Percentiles rank a stretch among this genome's conserved stretches.
These are phyloP conservation scores for Danaus plexippus DNA, from an alignment of 1,140 invertebrate genomes.

Conservation along the genomic window DNA sequence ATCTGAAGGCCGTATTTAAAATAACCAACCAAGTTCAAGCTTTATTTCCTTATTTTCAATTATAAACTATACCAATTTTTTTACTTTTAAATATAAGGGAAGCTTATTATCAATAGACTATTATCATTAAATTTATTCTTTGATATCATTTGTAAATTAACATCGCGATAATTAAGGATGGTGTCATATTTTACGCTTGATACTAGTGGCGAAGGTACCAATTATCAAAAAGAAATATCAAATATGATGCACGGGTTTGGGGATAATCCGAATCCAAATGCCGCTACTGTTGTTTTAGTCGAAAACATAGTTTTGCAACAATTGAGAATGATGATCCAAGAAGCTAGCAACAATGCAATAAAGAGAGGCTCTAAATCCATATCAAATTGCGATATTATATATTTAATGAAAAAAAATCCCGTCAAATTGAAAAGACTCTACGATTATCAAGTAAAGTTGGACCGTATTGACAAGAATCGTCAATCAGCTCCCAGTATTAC, in stretches of 20 bases:
- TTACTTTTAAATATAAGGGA: too few species aligned
- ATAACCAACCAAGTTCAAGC: too few species aligned
- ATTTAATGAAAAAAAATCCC: slow-evolving; percentile 76
- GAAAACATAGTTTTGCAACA: slow-evolving; percentile 79
- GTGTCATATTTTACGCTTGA: slow-evolving; percentile 57
- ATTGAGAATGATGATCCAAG: slow-evolving; percentile 72
- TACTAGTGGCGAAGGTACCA: slow-evolving; percentile 41
- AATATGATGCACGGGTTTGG: slow-evolving; percentile 83
- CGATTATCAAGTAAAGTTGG: slow-evolving; percentile 55
- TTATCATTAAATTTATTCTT: too few species aligned
- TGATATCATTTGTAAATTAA: too few species aligned
- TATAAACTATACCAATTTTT: too few species aligned
- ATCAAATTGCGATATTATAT: slow-evolving; percentile 75
- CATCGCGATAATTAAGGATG: slow-evolving; percentile 12
- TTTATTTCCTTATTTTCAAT: too few species aligned
- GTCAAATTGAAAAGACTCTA: slow-evolving; percentile 53
- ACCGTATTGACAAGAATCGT: slow-evolving; percentile 49
- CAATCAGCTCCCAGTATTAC: slow-evolving; percentile 19
- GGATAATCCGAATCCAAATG: slow-evolving; percentile 77
- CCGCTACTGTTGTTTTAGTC: slow-evolving; percentile 77
- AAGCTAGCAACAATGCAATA: slow-evolving; percentile 71
- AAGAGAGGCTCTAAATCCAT: slow-evolving; percentile 65
- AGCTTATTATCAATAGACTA: too few species aligned
- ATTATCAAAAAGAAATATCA: slow-evolving; percentile 75
- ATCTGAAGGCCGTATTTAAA: too few species aligned